Evolutionary conservation across 2,888 invertebrate species (phyloP), one percentile per base, ranked within the genome.

Genomic region (Parnassius smintheus): DNA sequence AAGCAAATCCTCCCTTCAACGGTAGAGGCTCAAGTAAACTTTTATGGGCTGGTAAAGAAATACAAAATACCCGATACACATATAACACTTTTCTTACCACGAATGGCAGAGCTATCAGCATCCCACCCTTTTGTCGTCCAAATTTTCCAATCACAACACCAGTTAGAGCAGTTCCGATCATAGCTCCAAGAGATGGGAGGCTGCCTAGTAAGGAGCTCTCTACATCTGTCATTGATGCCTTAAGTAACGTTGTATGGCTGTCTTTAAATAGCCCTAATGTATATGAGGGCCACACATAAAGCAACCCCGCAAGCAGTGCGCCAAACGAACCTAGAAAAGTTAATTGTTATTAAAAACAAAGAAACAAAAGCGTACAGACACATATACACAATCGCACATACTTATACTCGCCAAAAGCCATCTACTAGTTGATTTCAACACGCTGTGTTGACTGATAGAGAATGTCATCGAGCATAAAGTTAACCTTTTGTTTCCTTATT

Each of bases 201-300:
- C 93, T 93, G 0, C 92, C 93, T 8, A 94, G 74, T 82, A 94
- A 86, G 0, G 94, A 92, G 2, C 85, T 80, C 56, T 89, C 89
- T 1, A 91, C 78, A 25, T 86, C 80, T 10, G 88, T 85, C 83
- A 94, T 86, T 0, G 93, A 88, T 0, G 68, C 67, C 0, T 76
- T 75, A 1, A 92, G 81, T 0, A 93, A 74, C 0, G 92, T 92
- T 0, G 90, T 83, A 13, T 80, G 71, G 2, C 78, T 72, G 0
- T 88, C 82, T 13, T 88, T 81, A 51, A 93, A 83, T 12, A 86
- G 76, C 0, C 86, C 82, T 1, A 92, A 74, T 1, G 93, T 92
- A 59, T 94, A 93, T 0, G 94, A 94, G 0, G 93, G 88, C 94
- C 94, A 94, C 1, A 93, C 93, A 59, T 92, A 84, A 0, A 88